Conservation (phyloP, 1,140 invertebrate species). For the Lysiphlebus fabarum region DNA sequence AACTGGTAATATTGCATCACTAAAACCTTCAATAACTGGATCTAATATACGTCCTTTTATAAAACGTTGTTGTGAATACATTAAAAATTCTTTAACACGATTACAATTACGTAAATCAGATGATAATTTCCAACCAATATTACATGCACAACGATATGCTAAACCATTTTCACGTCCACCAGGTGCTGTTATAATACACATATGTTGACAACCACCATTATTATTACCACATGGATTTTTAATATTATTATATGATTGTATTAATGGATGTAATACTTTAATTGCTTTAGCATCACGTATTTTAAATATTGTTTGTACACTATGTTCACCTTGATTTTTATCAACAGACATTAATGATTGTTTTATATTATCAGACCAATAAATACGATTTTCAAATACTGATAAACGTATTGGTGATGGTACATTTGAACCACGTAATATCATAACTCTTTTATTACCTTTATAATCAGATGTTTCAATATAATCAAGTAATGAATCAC, state of each 20-base stretch:
- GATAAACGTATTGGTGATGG: slow-evolving; percentile 82
- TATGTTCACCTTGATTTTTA: slow-evolving; percentile 77
- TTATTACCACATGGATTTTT: slow-evolving; percentile 87
- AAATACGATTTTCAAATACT: slow-evolving; percentile 87
- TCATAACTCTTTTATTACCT: slow-evolving; percentile 74
- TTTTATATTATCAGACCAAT: slow-evolving; percentile 94
- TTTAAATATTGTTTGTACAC: slow-evolving; percentile 77
- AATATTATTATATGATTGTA: slow-evolving; percentile 64
- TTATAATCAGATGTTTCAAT: slow-evolving; percentile 97
- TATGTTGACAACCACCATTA: slow-evolving; percentile 90
- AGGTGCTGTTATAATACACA: slow-evolving; percentile 88
- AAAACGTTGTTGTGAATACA: slow-evolving; percentile 96
- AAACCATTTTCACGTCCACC: slow-evolving; percentile 72
- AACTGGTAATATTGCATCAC: slow-evolving; percentile 88
- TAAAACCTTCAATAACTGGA: slow-evolving; percentile 85
- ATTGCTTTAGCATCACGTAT: slow-evolving; percentile 82
- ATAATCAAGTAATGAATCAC: slow-evolving; percentile 92
- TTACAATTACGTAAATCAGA: slow-evolving; percentile 80
- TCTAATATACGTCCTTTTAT: slow-evolving; percentile 92
- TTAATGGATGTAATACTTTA: slow-evolving; percentile 74
- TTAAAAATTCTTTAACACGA: slow-evolving; percentile 84
- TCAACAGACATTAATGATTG: slow-evolving; percentile 90
- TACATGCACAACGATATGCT: slow-evolving; percentile 91
- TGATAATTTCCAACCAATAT: slow-evolving; percentile 80
- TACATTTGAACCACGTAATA: slow-evolving; percentile 78